phyloP scores from a whole-genome alignment of 2,113 vertebrate species.

The Prunella fulvescens region DNA sequence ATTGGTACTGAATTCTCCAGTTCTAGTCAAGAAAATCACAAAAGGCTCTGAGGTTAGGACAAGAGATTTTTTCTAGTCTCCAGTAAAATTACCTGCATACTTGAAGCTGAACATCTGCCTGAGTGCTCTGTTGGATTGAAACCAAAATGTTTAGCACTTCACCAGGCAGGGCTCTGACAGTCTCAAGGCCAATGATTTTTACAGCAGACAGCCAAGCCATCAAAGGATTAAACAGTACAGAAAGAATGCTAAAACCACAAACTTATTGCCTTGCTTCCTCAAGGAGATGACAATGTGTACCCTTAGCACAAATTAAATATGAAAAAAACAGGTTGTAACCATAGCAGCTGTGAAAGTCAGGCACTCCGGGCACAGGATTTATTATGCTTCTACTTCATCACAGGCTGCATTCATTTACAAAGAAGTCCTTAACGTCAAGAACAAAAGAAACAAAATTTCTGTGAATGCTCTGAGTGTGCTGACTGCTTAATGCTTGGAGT shows the following conservation, averaged over 20 bases:
- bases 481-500: slow-evolving; percentile 27
- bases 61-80: not conserved
- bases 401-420: slow-evolving; percentile 33
- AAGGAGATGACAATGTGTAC: slow-evolving; percentile 6
- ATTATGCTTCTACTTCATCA: slow-evolving; percentile 16
- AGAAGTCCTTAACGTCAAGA: slow-evolving; percentile 22
- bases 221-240: slow-evolving; percentile 3
- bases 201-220: not conserved
- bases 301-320: not conserved
- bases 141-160: slow-evolving; percentile 32
- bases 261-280: not conserved
- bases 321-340: not conserved
- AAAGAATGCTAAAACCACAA: not conserved
- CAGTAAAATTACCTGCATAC: slow-evolving; percentile 27
- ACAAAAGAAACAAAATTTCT: slow-evolving; percentile 40
- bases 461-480: slow-evolving; percentile 4
- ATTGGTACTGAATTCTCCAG: not conserved
- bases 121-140: slow-evolving; percentile 32
- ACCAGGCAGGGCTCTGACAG: not conserved
- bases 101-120: slow-evolving; percentile 46
- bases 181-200: slow-evolving; percentile 32
- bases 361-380: not conserved
- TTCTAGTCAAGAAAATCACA: slow-evolving; percentile 10
- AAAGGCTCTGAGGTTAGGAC: not conserved
- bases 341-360: slow-evolving; percentile 3